phyloP scores from a whole-genome alignment of 2,797 vertebrate species.

The Cyclura pinguis region DNA sequence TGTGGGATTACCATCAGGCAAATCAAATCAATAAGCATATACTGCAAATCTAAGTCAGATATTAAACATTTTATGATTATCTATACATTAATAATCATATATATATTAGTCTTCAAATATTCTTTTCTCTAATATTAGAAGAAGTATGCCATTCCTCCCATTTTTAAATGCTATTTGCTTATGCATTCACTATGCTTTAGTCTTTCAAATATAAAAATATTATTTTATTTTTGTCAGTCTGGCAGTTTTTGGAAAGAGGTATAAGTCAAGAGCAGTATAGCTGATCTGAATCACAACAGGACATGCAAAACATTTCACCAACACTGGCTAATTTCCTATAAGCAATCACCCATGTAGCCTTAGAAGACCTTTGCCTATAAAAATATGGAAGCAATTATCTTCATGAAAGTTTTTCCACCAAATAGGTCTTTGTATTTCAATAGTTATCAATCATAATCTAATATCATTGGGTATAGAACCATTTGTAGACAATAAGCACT shows the following conservation, averaged over 20 bases:
- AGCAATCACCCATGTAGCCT: neutral
- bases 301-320: neutral
- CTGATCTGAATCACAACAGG: neutral
- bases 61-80: neutral
- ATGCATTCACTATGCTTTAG: neutral
- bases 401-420: neutral
- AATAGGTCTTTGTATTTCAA: conserved; percentile 17
- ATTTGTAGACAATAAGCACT: too few relatives aligned
- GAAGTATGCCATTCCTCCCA: neutral
- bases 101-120: neutral
- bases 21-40: neutral
- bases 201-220: neutral
- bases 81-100: neutral
- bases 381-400: conserved; percentile 18
- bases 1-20: too few relatives aligned
- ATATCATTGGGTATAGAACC: neutral
- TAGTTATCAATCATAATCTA: neutral
- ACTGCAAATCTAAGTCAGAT: neutral
- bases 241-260: neutral
- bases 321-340: neutral
- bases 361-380: conserved; percentile 4
- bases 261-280: neutral
- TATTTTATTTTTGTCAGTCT: neutral
- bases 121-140: neutral
- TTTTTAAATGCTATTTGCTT: neutral